Base-by-base conservation (phyloP, 2,113 vertebrate species). In the Drymodes brunneopygia region DNA sequence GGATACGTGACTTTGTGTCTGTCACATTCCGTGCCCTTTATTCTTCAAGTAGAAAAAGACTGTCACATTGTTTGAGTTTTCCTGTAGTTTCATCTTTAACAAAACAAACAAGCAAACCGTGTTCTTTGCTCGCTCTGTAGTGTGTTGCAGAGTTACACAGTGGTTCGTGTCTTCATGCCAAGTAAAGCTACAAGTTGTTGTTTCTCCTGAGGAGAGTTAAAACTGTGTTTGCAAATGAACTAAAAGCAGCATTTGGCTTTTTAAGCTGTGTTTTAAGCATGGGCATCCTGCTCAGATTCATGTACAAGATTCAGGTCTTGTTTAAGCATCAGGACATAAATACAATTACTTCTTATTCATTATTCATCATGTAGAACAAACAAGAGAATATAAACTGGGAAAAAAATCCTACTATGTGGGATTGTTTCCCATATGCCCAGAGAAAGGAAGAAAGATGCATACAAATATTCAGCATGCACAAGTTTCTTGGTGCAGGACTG, bases 401-500 rank as follows among this genome's bases (percentile, higher is more conserved):
- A 11, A 10, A 28, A 17, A 38, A 17, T 27, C 4, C 19, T 62
- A 0, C 21, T 27, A 0, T 53, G 20, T 48, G 48, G 69, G n/a
- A 29, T 96, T 84, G 70, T 75, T 92, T 91, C 57, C 53, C 62
- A 10, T 56, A 35, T 88, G 48, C 44, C 29, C 15, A 53, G 65
- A 51, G 89, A 89, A 66, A 54, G 27, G 64, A 80, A 45, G 64
- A 92, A 93, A 64, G 79, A 88, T 90, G 48, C 51, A 36, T 21
- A 50, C 84, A 93, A 88, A 82, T 70, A 87, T 92, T 91, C 48
- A 88, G 65, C 92, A 78, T 92, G 86, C 95, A 95, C 77, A 40
- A 61, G 58, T 86, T 97, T 92, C 86, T 94, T 90, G 82, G 93
- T 96, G 87, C 73, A 78, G 35, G 88, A 88, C 85, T 97, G 95